Conservation (phyloP, 92 coral and sea anemone genomes). For the Parazoanthus darwini region DNA sequence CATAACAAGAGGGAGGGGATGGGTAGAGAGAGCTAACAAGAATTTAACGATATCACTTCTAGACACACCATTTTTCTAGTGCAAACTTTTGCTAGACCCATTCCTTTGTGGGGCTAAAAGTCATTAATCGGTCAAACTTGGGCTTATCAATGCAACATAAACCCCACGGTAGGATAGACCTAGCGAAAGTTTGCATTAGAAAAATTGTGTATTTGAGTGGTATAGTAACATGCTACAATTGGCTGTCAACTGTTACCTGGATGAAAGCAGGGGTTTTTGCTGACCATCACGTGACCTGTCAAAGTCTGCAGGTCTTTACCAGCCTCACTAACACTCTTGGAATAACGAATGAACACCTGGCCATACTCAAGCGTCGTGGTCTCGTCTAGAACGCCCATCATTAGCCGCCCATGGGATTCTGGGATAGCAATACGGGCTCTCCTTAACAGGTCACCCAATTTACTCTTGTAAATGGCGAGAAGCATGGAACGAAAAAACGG, state of each 20-base stretch:
- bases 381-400: constrained; percentile 86
- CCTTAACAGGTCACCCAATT: constrained; percentile 75
- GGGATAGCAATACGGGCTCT: constrained; percentile 95
- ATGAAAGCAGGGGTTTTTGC: constrained; percentile 94
- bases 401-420: constrained; percentile 79
- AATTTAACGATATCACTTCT: not conserved
- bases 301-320: constrained; percentile 64
- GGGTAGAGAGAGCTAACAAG: no score
- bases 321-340: constrained; percentile 68
- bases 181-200: no score
- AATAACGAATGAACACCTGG: constrained; percentile 88
- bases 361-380: constrained; percentile 75
- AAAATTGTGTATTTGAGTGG: no score
- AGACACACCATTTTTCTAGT: no score
- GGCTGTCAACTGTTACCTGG: constrained; percentile 55
- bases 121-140: no score
- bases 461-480: constrained; percentile 85
- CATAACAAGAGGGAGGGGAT: no score
- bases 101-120: no score
- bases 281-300: constrained; percentile 82
- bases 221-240: no score
- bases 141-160: no score
- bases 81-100: no score
- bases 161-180: no score
- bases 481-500: constrained; percentile 91